Percentiles rank a stretch among this genome's conserved stretches.
Evolutionary conservation across 2,113 vertebrate genomes (phyloP).

Genomic region (Pleuronectes platessa): DNA sequence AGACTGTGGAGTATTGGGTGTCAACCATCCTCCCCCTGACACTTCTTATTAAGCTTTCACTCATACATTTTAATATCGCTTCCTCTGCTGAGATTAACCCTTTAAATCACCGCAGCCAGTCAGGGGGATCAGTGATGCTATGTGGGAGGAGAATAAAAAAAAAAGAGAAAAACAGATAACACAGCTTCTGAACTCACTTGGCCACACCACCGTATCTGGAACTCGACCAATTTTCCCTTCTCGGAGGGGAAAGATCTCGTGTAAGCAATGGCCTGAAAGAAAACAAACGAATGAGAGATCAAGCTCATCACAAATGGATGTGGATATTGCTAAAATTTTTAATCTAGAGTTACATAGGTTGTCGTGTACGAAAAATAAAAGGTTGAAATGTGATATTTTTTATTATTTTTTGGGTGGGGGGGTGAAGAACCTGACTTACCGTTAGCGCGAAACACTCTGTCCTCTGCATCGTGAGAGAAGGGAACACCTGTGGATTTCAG

Average conservation of each 20-base stretch:
- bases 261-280: conserved; percentile 93
- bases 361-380: neutral
- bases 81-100: conserved; percentile 74
- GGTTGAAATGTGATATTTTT: neutral
- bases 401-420: neutral
- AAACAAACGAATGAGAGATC: conserved; percentile 52
- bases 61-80: conserved; percentile 83
- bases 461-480: conserved; percentile 91
- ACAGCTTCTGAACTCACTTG: conserved; percentile 84
- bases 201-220: conserved; percentile 97
- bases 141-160: conserved; percentile 36
- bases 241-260: conserved; percentile 96
- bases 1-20: conserved; percentile 63
- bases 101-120: conserved; percentile 65
- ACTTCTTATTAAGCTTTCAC: conserved; percentile 76
- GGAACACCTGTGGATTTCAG: conserved; percentile 89
- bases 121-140: conserved; percentile 34
- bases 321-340: neutral
- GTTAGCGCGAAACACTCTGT: conserved; percentile 93
- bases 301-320: neutral
- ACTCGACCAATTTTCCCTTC: conserved; percentile 93
- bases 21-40: conserved; percentile 68
- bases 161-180: conserved; percentile 18
- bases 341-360: neutral
- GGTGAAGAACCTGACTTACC: conserved; percentile 81